phyloP scores from a whole-genome alignment of 1,140 invertebrate species.

The Euura lappo region DNA sequence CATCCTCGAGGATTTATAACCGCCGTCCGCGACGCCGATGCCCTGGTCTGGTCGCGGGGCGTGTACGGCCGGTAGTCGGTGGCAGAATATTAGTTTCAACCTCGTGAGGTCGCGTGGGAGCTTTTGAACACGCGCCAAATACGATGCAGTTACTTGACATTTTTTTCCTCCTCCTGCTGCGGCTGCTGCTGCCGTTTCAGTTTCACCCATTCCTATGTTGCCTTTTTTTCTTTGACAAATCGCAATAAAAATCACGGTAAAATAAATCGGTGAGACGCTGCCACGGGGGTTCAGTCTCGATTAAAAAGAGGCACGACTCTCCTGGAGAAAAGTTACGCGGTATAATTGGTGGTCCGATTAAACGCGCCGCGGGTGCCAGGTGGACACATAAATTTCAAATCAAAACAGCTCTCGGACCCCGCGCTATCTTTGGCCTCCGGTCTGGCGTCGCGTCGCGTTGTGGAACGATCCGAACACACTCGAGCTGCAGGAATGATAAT shows the following conservation, averaged over 20 bases:
- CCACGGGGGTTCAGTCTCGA: too few relatives aligned
- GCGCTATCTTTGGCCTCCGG: too few relatives aligned
- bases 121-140: slow-evolving; percentile 42
- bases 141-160: slow-evolving; percentile 26
- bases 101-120: slow-evolving; percentile 9
- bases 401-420: background rate
- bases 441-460: too few relatives aligned
- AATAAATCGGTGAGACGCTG: too few relatives aligned
- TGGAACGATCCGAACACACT: too few relatives aligned
- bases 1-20: slow-evolving; percentile 4
- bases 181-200: background rate
- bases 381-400: background rate
- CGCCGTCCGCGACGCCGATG: background rate
- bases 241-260: slow-evolving; percentile 29
- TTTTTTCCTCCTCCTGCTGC: slow-evolving; percentile 23
- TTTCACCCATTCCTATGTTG: background rate
- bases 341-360: too few relatives aligned
- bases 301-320: too few relatives aligned
- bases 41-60: background rate
- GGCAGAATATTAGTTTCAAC: slow-evolving; percentile 4
- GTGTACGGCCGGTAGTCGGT: background rate
- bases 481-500: too few relatives aligned
- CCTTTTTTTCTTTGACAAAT: slow-evolving; percentile 26
- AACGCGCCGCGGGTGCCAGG: background rate
- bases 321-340: too few relatives aligned